Percentiles rank a stretch among this genome's conserved stretches.
phyloP scores from a whole-genome alignment of 2,113 vertebrate genomes.

The Nannobrachium achirus region DNA sequence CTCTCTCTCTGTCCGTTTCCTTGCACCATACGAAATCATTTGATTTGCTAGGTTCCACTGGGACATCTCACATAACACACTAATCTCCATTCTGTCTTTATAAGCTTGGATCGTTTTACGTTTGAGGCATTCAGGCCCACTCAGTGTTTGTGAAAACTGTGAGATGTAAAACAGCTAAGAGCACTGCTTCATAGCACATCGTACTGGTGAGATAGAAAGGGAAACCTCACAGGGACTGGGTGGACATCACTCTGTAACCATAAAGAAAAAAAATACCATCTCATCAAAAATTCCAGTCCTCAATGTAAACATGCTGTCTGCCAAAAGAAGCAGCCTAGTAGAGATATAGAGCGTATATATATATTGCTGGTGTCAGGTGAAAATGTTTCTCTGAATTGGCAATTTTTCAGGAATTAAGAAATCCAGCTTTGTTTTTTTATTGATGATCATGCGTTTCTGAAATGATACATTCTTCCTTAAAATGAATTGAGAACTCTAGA shows the following conservation, averaged over 20 bases:
- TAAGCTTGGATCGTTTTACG: conserved; percentile 48
- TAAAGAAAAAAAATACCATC: conserved; percentile 13
- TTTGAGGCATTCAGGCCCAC: conserved; percentile 31
- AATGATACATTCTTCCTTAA: background rate
- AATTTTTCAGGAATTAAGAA: background rate
- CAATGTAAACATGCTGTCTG: conserved; percentile 35
- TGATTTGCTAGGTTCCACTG: conserved; percentile 55
- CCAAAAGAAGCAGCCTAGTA: conserved; percentile 47
- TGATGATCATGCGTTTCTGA: too few species aligned
- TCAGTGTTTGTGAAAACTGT: conserved; percentile 42
- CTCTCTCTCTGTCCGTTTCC: conserved; percentile 48
- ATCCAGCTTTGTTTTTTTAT: too few species aligned
- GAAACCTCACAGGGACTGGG: conserved; percentile 7
- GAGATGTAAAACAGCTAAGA: conserved; percentile 28
- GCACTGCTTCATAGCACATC: conserved; percentile 28
- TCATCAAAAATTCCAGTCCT: conserved; percentile 41
- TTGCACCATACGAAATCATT: conserved; percentile 57
- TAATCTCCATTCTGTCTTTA: conserved; percentile 60
- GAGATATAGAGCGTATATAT: conserved; percentile 25
- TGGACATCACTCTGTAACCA: conserved; percentile 14
- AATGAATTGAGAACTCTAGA: conserved; percentile 7
- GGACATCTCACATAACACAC: conserved; percentile 60
- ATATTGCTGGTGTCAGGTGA: conserved; percentile 7
- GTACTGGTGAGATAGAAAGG: conserved; percentile 9
- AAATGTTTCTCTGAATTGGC: conserved; percentile 3